Conservation (phyloP, 2,797 vertebrate genomes). For the Pempheris klunzingeri region DNA sequence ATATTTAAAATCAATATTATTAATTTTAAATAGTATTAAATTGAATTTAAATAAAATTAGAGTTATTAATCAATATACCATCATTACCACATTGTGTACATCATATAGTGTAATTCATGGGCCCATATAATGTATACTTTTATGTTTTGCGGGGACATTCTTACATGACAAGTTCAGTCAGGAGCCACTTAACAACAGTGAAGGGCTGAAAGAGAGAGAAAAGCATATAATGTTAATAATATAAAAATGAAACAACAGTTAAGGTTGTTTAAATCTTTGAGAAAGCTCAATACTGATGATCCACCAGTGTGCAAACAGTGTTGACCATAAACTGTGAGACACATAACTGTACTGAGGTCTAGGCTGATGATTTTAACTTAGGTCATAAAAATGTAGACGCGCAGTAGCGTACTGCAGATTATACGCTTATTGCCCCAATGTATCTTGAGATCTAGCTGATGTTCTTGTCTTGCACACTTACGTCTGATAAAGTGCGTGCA, state of each 20-base stretch:
- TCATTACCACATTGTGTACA: background rate
- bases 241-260: background rate
- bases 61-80: background rate
- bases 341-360: background rate
- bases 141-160: conserved; percentile 68
- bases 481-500: conserved; percentile 90
- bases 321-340: background rate
- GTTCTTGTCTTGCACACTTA: conserved; percentile 82
- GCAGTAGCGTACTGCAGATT: background rate
- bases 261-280: background rate
- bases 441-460: background rate
- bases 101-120: background rate
- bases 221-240: background rate
- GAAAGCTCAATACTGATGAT: background rate
- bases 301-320: background rate
- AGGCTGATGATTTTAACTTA: background rate
- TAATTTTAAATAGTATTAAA: too few relatives aligned
- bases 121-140: background rate
- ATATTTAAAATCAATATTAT: too few relatives aligned
- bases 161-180: conserved; percentile 97
- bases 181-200: conserved; percentile 94
- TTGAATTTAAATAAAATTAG: too few relatives aligned
- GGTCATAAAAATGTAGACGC: background rate
- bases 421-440: background rate
- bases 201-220: conserved; percentile 89